Base-by-base conservation (phyloP, 2,113 vertebrate genomes). In the Tretioscincus oriximinensis region DNA sequence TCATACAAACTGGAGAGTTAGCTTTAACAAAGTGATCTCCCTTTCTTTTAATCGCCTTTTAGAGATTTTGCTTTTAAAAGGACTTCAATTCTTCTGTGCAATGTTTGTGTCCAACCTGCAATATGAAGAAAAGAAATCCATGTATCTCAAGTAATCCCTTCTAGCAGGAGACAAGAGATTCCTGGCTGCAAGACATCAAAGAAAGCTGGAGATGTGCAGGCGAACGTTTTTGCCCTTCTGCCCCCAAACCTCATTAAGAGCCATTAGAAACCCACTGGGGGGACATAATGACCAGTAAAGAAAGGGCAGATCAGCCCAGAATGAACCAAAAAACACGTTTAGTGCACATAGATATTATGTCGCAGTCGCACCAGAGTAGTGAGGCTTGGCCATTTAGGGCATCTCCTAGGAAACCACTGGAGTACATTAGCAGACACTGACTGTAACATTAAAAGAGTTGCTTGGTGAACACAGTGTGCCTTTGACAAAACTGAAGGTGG, bases 331-430 rank as follows among this genome's bases (percentile, higher is more conserved):
- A 92, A 91, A 90, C 88, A 88, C 93, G 92, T 90, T 94, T 93
- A 91, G 92, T 89, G 92, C 86, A 89, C 88, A 91, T 78, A 94
- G 94, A 92, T 92, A 94, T 93, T 93, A 93, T 93, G 93, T 82
- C 89, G 88, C 86, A 90, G 86, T 41, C 83, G 86, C 90, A 90
- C 92, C 92, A 86, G 87, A 92, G 91, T 77, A 76, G 84, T 88
- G 88, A 70, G 90, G 90, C 90, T 85, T 91, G 90, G 92, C 92
- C 90, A 72, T 91, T 90, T 93, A 94, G 93, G 93, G 91, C 94
- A 93, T 95, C 94, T 95, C 94, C 94, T 95, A 95, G 94, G 95
- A 95, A 95, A 95, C 95, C 93, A 93, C 93, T 93, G 91, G 94
- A 95, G 94, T 94, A 90, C 88, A 91, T 93, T 84, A 86, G 88